phyloP scores from a whole-genome alignment of 2,113 vertebrate species.

The Chloroceryle aenea region DNA sequence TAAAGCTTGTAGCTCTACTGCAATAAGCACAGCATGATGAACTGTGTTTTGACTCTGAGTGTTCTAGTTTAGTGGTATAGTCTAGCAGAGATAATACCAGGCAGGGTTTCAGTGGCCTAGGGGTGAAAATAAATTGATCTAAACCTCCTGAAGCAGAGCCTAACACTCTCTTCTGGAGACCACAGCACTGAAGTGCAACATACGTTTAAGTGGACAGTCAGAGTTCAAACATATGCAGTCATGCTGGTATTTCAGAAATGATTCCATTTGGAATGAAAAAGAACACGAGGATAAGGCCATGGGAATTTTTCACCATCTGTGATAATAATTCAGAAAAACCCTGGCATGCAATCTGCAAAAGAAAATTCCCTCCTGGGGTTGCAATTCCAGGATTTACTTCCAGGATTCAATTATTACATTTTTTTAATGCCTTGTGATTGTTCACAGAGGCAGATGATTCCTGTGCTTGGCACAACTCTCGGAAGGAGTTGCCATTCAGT shows the following conservation, averaged over 20 bases:
- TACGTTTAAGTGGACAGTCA: conserved; percentile 58
- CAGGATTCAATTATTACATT: neutral
- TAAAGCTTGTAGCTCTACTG: neutral
- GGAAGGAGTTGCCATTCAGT: neutral
- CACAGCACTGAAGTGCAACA: conserved; percentile 26
- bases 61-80: neutral
- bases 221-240: conserved; percentile 61
- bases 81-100: neutral
- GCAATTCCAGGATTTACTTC: neutral
- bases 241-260: conserved; percentile 33
- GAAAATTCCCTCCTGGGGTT: neutral
- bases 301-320: conserved; percentile 68
- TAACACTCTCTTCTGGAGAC: conserved; percentile 9
- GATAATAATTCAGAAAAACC: conserved; percentile 48
- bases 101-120: conserved; percentile 19
- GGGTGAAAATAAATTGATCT: conserved; percentile 35
- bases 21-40: neutral
- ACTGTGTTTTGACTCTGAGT: neutral
- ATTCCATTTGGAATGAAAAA: conserved; percentile 45
- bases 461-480: neutral
- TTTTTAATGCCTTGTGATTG: neutral
- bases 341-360: conserved; percentile 23
- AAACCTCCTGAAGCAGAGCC: neutral
- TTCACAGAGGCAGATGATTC: neutral
- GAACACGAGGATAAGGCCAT: conserved; percentile 42